Conservation (phyloP, 1,140 invertebrate species). For the Eumaeus atala region DNA sequence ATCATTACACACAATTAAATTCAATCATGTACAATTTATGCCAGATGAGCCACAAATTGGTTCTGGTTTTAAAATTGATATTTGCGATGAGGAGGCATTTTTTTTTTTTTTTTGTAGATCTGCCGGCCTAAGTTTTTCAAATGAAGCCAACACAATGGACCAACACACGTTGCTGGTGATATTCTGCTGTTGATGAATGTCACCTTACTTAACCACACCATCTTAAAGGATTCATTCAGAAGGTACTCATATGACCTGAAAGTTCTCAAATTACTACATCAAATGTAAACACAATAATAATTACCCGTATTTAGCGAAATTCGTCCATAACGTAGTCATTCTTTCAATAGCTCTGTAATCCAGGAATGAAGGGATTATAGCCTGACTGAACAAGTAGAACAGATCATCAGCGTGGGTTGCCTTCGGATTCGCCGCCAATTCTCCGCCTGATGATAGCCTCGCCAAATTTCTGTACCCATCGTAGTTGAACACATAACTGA, state of each 20-base stretch:
- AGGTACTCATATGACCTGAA: no score
- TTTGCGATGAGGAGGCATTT: no score
- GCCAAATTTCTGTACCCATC: constrained; percentile 39
- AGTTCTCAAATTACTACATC: no score
- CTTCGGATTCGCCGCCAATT: constrained; percentile 26
- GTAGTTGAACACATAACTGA: constrained; percentile 49
- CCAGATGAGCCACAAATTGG: no score
- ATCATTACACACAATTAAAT: no score
- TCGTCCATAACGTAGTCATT: constrained; percentile 57
- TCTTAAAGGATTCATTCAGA: no score
- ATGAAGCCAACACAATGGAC: no score
- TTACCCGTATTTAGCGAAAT: constrained; percentile 62
- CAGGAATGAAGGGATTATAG: constrained; percentile 30
- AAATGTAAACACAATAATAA: constrained; percentile 15
- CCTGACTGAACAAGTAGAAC: constrained; percentile 51
- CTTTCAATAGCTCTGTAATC: constrained; percentile 47
- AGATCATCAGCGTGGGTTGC: constrained; percentile 61
- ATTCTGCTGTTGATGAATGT: neutral
- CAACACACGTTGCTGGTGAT: no score
- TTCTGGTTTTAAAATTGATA: no score
- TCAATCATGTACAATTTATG: no score
- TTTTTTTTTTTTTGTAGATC: no score
- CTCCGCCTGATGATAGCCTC: constrained; percentile 23
- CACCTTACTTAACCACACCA: neutral
- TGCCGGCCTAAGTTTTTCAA: no score